phyloP scores from a whole-genome alignment of 2,797 vertebrate genomes.

The Chelonia mydas region DNA sequence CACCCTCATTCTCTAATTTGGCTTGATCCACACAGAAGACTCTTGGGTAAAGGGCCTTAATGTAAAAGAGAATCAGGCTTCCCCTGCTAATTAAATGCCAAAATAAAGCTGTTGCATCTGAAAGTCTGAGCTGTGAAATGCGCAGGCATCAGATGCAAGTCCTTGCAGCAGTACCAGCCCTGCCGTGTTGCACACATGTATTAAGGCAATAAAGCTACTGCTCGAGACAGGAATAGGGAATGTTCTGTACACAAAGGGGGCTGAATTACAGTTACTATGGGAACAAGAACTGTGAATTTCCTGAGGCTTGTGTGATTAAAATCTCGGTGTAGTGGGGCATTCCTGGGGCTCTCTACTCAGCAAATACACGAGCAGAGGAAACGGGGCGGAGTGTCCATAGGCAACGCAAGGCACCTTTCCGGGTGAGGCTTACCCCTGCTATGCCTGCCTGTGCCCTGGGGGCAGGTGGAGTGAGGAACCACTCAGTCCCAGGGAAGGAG shows the following conservation, averaged over 20 bases:
- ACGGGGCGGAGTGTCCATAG: neutral
- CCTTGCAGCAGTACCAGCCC: fast-evolving
- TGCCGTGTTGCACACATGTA: fast-evolving
- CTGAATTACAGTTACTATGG: slow-evolving; percentile 48
- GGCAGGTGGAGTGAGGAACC: neutral
- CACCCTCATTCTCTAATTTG: neutral
- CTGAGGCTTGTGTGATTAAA: neutral
- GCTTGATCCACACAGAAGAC: neutral
- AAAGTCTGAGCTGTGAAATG: fast-evolving
- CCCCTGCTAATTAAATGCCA: neutral
- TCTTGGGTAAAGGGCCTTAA: neutral
- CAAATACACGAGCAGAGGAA: neutral
- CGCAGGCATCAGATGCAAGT: neutral
- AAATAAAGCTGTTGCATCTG: neutral
- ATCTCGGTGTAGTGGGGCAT: neutral
- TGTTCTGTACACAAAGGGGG: neutral
- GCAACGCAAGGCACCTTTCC: neutral
- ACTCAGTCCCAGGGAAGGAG: neutral
- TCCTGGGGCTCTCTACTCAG: neutral
- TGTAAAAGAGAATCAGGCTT: neutral
- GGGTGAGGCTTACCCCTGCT: neutral
- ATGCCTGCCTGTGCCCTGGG: neutral
- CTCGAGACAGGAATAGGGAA: neutral
- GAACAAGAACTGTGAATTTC: neutral
- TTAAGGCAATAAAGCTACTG: neutral